Evolutionary conservation across 2,113 vertebrate genomes (phyloP), one percentile per base, ranked within the genome.

Genomic region (Rhineura floridana): DNA sequence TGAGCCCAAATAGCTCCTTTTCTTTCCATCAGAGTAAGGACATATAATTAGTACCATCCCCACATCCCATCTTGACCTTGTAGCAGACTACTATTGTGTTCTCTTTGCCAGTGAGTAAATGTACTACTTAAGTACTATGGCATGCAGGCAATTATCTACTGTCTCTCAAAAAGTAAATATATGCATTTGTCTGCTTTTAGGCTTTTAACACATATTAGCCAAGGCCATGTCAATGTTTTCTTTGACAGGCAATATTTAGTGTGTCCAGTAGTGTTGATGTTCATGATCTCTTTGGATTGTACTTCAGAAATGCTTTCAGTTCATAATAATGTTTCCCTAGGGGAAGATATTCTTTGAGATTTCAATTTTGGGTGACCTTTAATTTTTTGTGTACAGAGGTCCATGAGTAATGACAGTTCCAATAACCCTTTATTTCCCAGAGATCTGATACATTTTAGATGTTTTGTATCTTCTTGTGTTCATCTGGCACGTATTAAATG

Each of bases 291-390:
- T 81, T 87, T 75, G 36, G 19, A 36, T 52, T 62, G 30, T 46
- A n/a, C 21, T 81, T 73, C 39, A 75, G 33, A 75, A 46, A 81
- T 44, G 17, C 30, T 87, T 87, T 81, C 28, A 59, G 28, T 33
- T 72, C 65, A 17, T 81, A 44, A 87, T 81, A 72, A 62, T 81
- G 39, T 44, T 87, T 55, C 67, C 80, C 28, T 33, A 46, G 50
- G 39, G 39, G 50, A 44, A 72, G 28, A 70, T 81, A 62, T 73
- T 87, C 19, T 87, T 59, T 81, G 86, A 87, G 50, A 59, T 87
- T 55, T 72, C 65, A 81, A 42, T 85, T 75, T 33, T 75, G 33
- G 25, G 67, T 87, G 86, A 87, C 86, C 78, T 81, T 81, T 87
- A 69, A 44, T 55, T 72, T 70, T 86, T 59, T 87, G 63, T 44